phyloP scores from a whole-genome alignment of 2,113 vertebrate species.

The Saimiri boliviensis region DNA sequence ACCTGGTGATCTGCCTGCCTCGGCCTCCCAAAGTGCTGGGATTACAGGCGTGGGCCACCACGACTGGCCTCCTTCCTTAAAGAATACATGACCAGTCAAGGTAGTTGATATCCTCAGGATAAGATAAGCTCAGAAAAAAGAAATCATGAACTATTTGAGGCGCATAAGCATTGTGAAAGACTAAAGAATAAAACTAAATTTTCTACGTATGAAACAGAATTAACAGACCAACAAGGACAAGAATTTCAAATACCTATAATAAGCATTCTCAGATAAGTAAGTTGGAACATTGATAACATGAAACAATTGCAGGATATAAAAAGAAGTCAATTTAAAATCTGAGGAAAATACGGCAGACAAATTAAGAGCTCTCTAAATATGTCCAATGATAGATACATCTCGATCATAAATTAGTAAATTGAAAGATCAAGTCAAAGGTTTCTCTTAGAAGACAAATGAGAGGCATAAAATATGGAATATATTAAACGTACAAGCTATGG shows the following conservation, averaged over 20 bases:
- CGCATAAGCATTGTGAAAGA: not conserved
- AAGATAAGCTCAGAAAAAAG: not conserved
- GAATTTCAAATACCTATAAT: not conserved
- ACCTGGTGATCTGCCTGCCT: no score
- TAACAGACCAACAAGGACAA: not conserved
- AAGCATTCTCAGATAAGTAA: not conserved
- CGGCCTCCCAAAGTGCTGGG: no score
- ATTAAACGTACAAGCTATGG: not conserved
- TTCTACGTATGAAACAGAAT: not conserved
- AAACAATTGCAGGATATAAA: not conserved
- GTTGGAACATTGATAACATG: not conserved
- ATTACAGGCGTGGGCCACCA: no score
- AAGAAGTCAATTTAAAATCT: not conserved
- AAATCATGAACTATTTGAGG: not conserved
- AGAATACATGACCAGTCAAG: not conserved
- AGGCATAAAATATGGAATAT: not conserved
- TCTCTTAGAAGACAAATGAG: not conserved
- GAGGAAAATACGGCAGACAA: not conserved
- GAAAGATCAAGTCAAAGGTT: not conserved
- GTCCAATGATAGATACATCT: not conserved
- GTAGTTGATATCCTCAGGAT: not conserved
- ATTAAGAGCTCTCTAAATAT: not conserved
- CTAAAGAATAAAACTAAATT: not conserved
- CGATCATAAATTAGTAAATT: not conserved
- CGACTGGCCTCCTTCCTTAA: not conserved